Evolutionary conservation across 2,113 vertebrate species (phyloP), one percentile per base, ranked within the genome.

Genomic region (Elachura formosa): DNA sequence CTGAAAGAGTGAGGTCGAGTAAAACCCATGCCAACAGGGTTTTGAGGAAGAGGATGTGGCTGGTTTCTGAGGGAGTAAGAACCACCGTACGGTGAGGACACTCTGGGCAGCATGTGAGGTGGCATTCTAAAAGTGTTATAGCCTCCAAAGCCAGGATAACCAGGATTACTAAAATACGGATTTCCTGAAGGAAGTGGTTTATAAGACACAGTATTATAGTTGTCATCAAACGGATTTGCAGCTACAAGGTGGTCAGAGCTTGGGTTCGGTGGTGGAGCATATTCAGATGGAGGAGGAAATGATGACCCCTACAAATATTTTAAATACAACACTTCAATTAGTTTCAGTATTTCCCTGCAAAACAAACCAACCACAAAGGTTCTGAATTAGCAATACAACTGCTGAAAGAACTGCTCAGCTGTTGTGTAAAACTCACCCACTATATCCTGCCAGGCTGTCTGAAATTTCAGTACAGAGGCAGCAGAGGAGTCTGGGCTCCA

Each of bases 211-310:
- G 97, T 93, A 78, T 91, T 98, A 93, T 98, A 99, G 96, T 97
- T 98, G 97, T 99, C 98, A 90, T 99, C 98, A 96, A 99, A 99
- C 3, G 98, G 98, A 93, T 99, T 99, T 84, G 98, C 97, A 69
- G 98, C 98, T 96, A 99, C 97, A 87, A 99, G 97, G 94, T 99
- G 98, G 94, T 99, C 98, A 21, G 98, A 97, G 93, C 98, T 99
- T 72, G 98, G 98, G 96, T 98, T 98, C 17, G 96, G 97, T 31
- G 98, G 98, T 66, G 98, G 98, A 75, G 98, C 98, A 94, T 98
- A 99, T 97, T 99, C 98, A 56, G 98, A 99, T 51, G 98, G 93
- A 54, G 98, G 98, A 91, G 98, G 95, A 95, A 98, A 98, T 61
- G 97, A 95, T 18, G 97, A 85, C 9, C 95, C 97, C 98, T 98